Evolutionary conservation across 2,113 vertebrate genomes (phyloP).

Genomic region (Probosciger aterrimus): DNA sequence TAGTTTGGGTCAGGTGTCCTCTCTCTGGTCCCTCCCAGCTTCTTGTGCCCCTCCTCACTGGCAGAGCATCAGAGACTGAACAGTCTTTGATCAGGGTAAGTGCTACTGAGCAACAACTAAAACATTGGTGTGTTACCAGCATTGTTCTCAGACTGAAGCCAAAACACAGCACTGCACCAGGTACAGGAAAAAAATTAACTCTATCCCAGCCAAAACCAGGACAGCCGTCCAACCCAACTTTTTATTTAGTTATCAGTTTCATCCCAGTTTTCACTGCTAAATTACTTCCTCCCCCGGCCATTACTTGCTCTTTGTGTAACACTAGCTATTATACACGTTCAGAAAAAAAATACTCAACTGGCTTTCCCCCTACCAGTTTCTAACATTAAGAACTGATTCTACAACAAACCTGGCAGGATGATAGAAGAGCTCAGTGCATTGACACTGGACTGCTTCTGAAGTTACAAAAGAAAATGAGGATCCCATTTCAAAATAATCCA

Average conservation of each 20-base stretch:
- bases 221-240: not conserved
- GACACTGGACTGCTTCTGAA: not conserved
- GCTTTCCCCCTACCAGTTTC: not conserved
- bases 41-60: not conserved
- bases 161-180: not conserved
- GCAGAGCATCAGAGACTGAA: not conserved
- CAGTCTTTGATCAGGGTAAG: not conserved
- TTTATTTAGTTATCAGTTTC: not conserved
- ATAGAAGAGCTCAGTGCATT: not conserved
- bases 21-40: not conserved
- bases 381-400: not conserved
- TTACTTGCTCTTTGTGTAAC: not conserved
- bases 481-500: not conserved
- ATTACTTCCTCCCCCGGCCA: not conserved
- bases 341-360: not conserved
- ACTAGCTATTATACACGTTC: not conserved
- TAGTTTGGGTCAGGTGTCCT: not conserved
- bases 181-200: not conserved
- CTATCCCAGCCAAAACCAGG: not conserved
- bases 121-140: not conserved
- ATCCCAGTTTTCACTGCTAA: not conserved
- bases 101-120: not conserved
- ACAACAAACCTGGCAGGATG: not conserved
- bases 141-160: not conserved
- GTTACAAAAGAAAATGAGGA: not conserved